Evolutionary conservation across 2,888 invertebrate genomes (phyloP).

Genomic region (Polydesmus complanatus): DNA sequence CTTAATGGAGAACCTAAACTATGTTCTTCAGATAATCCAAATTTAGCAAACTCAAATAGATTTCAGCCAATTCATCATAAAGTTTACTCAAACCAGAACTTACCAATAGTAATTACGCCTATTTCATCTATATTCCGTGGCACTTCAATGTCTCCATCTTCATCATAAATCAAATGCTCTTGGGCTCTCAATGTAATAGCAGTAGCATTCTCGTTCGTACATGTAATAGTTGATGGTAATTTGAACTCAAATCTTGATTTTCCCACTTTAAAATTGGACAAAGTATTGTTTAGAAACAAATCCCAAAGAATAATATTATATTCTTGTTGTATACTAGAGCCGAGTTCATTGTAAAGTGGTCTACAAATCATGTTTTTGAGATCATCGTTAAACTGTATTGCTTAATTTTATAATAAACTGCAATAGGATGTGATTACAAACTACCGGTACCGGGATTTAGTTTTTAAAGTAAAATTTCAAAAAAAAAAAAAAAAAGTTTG

Average conservation of each 20-base stretch:
- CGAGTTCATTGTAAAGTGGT: no score
- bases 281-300: background rate
- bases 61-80: no score
- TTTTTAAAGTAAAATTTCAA: no score
- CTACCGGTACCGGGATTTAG: no score
- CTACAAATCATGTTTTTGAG: no score
- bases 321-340: no score
- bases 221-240: background rate
- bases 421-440: no score
- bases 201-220: background rate
- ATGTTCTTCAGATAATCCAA: no score
- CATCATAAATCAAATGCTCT: background rate
- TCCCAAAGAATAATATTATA: background rate
- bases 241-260: background rate
- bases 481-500: no score
- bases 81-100: background rate
- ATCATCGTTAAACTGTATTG: no score
- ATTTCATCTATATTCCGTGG: background rate
- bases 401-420: no score
- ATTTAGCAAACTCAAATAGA: no score
- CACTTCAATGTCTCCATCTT: conserved; percentile 2
- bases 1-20: conserved; percentile 1
- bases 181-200: background rate
- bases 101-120: background rate
- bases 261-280: background rate